Conservation (phyloP, 2,888 invertebrate species). For the Platycnemis pennipes region DNA sequence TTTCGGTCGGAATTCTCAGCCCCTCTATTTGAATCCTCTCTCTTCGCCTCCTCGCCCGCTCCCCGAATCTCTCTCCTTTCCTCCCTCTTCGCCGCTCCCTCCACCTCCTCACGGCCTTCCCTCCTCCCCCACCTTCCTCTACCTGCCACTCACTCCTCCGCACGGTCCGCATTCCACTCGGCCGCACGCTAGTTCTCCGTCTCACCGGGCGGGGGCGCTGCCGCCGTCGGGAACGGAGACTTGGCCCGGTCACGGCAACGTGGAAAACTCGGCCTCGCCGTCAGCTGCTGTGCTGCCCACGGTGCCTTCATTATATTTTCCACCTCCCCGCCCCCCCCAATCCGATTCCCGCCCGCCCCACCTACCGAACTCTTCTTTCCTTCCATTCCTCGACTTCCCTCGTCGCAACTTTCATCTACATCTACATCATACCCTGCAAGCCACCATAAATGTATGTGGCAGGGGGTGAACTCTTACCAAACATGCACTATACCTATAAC, state of each 20-base stretch:
- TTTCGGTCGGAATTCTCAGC: background rate
- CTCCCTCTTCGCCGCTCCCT: background rate
- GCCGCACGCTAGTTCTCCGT: slow-evolving; percentile 59
- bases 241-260: slow-evolving; percentile 52
- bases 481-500: no score
- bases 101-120: background rate
- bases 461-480: no score
- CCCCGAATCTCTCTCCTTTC: background rate
- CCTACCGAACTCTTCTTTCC: background rate
- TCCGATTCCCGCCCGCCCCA: background rate
- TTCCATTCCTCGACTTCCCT: background rate
- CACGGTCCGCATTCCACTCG: slow-evolving; percentile 48
- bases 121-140: background rate
- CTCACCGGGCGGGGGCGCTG: slow-evolving; percentile 64
- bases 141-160: background rate
- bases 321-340: background rate
- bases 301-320: background rate
- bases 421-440: no score
- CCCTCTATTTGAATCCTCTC: background rate
- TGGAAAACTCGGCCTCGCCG: slow-evolving; percentile 59
- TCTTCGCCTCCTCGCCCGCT: background rate
- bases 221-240: background rate
- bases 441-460: no score
- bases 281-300: slow-evolving; percentile 57
- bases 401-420: background rate